phyloP scores from a whole-genome alignment of 2,113 vertebrate species.

The Onychorhynchus coronatus region DNA sequence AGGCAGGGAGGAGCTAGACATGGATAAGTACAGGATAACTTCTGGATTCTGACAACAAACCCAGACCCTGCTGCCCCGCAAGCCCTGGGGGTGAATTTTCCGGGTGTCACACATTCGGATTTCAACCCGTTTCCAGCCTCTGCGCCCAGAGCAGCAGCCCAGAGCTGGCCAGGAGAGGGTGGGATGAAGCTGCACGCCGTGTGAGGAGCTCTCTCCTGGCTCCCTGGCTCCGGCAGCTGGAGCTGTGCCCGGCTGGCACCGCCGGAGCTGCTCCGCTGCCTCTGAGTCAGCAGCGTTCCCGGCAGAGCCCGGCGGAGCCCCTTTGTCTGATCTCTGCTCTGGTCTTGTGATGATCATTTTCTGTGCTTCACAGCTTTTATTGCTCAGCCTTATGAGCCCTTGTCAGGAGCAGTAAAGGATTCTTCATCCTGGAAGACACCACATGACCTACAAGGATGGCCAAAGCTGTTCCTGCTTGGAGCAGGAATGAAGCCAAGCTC shows the following conservation, averaged over 20 bases:
- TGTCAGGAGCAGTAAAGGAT: neutral
- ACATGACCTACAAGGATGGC: neutral
- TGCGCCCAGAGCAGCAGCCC: neutral
- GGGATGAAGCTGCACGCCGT: neutral
- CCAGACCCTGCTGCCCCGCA: neutral
- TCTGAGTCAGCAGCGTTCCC: neutral
- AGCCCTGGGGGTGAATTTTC: neutral
- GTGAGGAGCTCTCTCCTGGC: neutral
- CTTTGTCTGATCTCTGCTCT: neutral
- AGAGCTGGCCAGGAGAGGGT: neutral
- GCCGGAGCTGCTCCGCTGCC: neutral
- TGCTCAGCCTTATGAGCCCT: neutral
- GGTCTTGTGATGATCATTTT: slow-evolving; percentile 35
- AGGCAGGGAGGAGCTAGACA: neutral
- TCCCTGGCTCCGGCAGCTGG: neutral
- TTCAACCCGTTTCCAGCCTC: neutral
- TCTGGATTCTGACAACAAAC: neutral
- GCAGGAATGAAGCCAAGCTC: neutral
- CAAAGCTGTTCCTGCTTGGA: neutral
- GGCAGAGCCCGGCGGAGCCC: neutral
- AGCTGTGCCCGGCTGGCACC: neutral
- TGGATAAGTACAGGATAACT: neutral
- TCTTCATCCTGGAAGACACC: neutral
- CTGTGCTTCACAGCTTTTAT: slow-evolving; percentile 26
- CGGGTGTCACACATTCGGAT: no score